These are phyloP conservation scores for Athetis lepigone DNA, from an alignment of 2,888 invertebrate genomes.

Conservation along the genomic window DNA sequence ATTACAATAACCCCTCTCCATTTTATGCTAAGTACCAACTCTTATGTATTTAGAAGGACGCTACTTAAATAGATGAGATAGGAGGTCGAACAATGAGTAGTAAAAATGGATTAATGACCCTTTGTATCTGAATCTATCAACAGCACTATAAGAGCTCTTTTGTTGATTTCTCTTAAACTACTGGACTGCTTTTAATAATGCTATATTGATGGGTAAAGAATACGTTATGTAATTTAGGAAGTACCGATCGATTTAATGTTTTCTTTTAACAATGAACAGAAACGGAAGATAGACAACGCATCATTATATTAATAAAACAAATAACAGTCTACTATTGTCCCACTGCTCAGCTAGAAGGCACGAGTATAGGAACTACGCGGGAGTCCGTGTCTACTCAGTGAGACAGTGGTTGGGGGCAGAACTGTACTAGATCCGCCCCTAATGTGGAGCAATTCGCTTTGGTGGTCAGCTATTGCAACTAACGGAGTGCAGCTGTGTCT, in stretches of 20 bases:
- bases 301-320: neutral
- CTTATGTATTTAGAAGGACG: too few species aligned
- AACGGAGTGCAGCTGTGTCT: too few species aligned
- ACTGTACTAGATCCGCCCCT: too few species aligned
- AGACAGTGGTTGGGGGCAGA: too few species aligned
- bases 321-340: too few species aligned
- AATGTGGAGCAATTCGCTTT: too few species aligned
- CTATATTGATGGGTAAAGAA: conserved; percentile 4
- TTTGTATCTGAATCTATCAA: neutral
- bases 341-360: too few species aligned
- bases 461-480: too few species aligned
- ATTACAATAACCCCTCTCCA: too few species aligned
- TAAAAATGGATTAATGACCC: conserved; percentile 18
- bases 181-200: conserved; percentile 18
- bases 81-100: conserved; percentile 5
- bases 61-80: neutral
- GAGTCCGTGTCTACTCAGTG: too few species aligned
- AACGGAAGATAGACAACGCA: neutral
- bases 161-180: conserved; percentile 27
- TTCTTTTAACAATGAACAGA: neutral
- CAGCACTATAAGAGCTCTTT: neutral
- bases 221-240: conserved; percentile 27
- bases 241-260: neutral
- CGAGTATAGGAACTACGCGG: neutral
- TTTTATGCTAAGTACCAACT: too few species aligned